A percentile compares a stretch with the other conserved stretches of the same genome.
Evolutionary conservation across 2,113 vertebrate species (phyloP).

Genomic region (Sinocyclocheilus anophthalmus): DNA sequence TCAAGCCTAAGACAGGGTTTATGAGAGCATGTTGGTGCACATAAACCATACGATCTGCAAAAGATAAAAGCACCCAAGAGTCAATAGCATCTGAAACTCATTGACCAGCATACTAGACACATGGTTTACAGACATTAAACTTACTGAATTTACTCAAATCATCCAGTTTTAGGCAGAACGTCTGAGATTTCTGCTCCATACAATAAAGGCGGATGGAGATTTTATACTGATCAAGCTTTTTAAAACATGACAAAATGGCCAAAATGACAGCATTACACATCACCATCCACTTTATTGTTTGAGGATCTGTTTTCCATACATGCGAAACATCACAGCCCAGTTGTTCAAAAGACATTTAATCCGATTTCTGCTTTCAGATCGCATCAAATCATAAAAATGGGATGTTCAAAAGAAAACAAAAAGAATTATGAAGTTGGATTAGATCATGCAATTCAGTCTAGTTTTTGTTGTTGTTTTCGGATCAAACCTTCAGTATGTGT

Average conservation of each 20-base stretch:
- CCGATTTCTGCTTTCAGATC: too few relatives aligned
- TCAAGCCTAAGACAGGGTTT: not conserved
- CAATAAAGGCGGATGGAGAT: not conserved
- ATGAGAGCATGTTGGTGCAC: not conserved
- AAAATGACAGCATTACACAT: too few relatives aligned
- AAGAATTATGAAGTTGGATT: not conserved
- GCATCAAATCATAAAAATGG: not conserved
- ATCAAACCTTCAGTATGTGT: too few relatives aligned
- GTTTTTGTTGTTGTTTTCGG: too few relatives aligned
- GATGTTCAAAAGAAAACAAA: too few relatives aligned
- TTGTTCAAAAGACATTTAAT: not conserved
- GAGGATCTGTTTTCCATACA: not conserved
- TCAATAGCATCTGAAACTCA: slow-evolving; percentile 17
- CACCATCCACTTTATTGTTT: too few relatives aligned
- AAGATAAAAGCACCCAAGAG: slow-evolving; percentile 4
- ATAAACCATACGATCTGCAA: not conserved
- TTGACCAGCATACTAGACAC: slow-evolving; percentile 4
- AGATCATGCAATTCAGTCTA: not conserved
- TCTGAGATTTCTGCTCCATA: not conserved
- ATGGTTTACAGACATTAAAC: slow-evolving; percentile 21
- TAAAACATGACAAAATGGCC: too few relatives aligned
- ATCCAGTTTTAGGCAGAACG: not conserved
- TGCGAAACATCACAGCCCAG: not conserved
- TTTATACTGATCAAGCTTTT: too few relatives aligned
- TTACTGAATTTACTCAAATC: not conserved